These are phyloP conservation scores for Tetragnatha versicolor DNA, from an alignment of 1,140 invertebrate genomes.

Conservation along the genomic window DNA sequence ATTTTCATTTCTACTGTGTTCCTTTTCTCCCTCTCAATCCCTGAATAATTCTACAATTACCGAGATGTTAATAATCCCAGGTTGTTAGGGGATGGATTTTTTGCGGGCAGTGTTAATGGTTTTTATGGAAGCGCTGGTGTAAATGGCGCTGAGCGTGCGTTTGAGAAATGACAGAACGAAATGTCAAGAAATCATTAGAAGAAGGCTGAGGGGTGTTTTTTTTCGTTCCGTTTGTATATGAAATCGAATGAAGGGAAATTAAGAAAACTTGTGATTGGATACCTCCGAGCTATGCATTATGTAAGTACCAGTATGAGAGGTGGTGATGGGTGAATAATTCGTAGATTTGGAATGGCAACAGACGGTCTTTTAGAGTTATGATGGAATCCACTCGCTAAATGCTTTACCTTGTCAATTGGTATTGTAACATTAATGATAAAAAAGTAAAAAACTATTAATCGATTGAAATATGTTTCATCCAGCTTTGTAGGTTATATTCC, in stretches of 20 bases:
- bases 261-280: too few species aligned
- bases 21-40: slow-evolving; percentile 18
- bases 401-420: too few species aligned
- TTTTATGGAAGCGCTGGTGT: background rate
- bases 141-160: slow-evolving; percentile 18
- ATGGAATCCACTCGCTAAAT: too few species aligned
- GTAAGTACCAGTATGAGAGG: background rate
- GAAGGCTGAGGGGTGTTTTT: slow-evolving; percentile 22
- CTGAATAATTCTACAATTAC: slow-evolving; percentile 50
- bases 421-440: too few species aligned
- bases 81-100: slow-evolving; percentile 24
- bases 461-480: too few species aligned
- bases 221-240: background rate
- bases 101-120: slow-evolving; percentile 26
- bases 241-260: background rate
- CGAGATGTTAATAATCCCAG: slow-evolving; percentile 42
- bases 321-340: background rate
- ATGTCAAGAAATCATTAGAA: slow-evolving; percentile 49
- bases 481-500: too few species aligned
- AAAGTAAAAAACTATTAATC: too few species aligned
- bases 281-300: background rate
- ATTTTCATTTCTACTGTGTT: background rate
- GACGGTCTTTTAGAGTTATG: too few species aligned
- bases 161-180: slow-evolving; percentile 37
- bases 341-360: too few species aligned